Evolutionary conservation across 2,888 invertebrate genomes (phyloP), one percentile per base, ranked within the genome.

Genomic region (Amblyjoppa fuscipennis): DNA sequence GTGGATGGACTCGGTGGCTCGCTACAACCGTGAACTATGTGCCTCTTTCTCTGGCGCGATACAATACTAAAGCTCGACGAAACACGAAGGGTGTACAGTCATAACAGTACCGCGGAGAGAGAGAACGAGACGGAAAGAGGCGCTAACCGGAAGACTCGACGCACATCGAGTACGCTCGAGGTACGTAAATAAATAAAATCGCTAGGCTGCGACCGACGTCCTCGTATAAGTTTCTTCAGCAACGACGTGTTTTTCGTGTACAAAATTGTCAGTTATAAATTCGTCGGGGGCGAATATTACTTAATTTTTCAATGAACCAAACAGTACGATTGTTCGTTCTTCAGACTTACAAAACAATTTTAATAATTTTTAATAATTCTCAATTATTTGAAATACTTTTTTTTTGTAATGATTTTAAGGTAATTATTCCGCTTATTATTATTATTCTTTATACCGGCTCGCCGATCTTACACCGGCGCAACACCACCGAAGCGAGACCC

Each of bases 91-190:
- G 13, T 6, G 53, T 66, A 38, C 51, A 31, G 38, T 34, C 5
- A 13, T 41, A 53, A 53, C 25, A n/a, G 34, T 41, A 38, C 20
- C 2, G n/a, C 34, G n/a, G 9, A 41, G 34, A 77, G 53, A 31
- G 64, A 53, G 76, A 70, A 31, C 6, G 64, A 53, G 76, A 70
- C 6, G 68, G 9, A 61, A 61, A 34, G 75, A 77, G 49, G 69
- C 83, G 81, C 73, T 81, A 86, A 86, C 85, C 83, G 85, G 85
- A 86, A 86, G 83, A 83, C 80, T 75, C 45, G 28, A 45, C 34
- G 69, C 53, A 75, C 28, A 41, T 45, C 71, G 53, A 28, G 66
- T 76, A 61, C 61, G 31, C 81, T 83, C 83, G 83, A 81, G 83
- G 83, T 78, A 77, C 85, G 70, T 81, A 56, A 83, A 86, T 86